Base-by-base conservation (phyloP, 2,797 vertebrate species). In the Acrocephalus scirpaceus region DNA sequence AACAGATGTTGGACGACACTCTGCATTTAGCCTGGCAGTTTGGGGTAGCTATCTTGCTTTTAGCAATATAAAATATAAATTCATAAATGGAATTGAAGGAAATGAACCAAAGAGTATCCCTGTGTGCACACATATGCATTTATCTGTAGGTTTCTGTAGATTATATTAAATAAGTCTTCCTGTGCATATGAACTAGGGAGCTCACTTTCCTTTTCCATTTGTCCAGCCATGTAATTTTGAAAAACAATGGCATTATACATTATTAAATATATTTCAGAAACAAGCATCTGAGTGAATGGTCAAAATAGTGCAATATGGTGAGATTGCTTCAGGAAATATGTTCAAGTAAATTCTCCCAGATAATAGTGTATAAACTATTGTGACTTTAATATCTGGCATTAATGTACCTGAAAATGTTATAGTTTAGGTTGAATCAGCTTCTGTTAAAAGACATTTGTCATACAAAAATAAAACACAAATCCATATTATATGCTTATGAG, bases 401-500 rank as follows among this genome's bases (percentile, higher is more conserved):
- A 96, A 92, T 87, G 84, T 91, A 87, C 61, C 51, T 88, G 82
- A 95, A 96, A 93, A 90, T 83, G 25, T 79, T 53, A 73, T 19
- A 60, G 16, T 74, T 93, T 20, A 70, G 19, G 58, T 80, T 42
- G 79, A 95, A 40, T 74, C 47, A 77, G 3, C 85, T 72, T 93
- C 57, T 76, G 7, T 54, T 87, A 40, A 44, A 91, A 56, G 7
- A 81, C 9, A 45, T 82, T 95, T 88, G 50, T 53, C 30, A 32
- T 90, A 50, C 47, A 66, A 70, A 90, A 92, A 91, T 45, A 32
- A 58, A 71, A 54, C 27, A 81, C 34, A 86, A 92, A 81, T 84
- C 44, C 18, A 38, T 22, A 3, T 27, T 21, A 42, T 42, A 36
- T 26, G 16, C 3, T 84, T 54, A 70, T 15, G 17, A 2, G 5